Percentiles rank a stretch among this genome's conserved stretches.
These are phyloP conservation scores for Schrankia costaestrigalis DNA, from an alignment of 2,888 invertebrate genomes.

Conservation along the genomic window DNA sequence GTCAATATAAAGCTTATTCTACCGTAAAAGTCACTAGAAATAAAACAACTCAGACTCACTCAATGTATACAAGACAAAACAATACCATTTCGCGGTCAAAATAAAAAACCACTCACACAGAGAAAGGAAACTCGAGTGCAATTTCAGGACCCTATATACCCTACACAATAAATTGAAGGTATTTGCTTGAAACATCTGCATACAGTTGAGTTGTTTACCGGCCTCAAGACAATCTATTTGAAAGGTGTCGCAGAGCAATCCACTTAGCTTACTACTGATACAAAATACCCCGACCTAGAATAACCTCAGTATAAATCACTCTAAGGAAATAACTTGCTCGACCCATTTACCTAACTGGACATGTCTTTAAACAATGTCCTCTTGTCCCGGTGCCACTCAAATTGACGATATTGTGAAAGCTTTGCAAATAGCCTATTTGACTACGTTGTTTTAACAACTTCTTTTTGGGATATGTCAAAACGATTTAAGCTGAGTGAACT, in stretches of 20 bases:
- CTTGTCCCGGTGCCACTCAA: constrained; percentile 29
- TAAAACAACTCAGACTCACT: too few species aligned
- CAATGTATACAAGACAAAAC: too few species aligned
- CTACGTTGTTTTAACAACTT: constrained; percentile 6
- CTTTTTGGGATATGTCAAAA: too few species aligned
- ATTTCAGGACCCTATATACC: constrained; percentile 55
- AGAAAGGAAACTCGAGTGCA: constrained; percentile 53
- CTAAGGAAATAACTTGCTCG: constrained; percentile 54
- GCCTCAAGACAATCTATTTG: constrained; percentile 79
- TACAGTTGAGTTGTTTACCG: constrained; percentile 73
- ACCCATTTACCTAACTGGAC: constrained; percentile 61
- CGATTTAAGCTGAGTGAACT: too few species aligned
- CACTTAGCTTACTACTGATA: constrained; percentile 66
- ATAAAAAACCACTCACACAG: constrained; percentile 54
- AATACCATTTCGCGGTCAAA: constrained; percentile 57
- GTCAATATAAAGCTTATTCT: too few species aligned
- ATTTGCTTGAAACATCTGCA: constrained; percentile 66
- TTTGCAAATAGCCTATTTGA: constrained; percentile 27
- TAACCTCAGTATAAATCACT: constrained; percentile 68
- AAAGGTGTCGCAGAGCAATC: constrained; percentile 77
- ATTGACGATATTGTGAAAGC: constrained; percentile 47
- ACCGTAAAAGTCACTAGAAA: too few species aligned
- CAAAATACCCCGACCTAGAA: constrained; percentile 56
- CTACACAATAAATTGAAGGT: constrained; percentile 59
- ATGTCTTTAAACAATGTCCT: constrained; percentile 48